Evolutionary conservation across 2,888 invertebrate genomes (phyloP), one percentile per base, ranked within the genome.

Genomic region (Craniophora ligustri): DNA sequence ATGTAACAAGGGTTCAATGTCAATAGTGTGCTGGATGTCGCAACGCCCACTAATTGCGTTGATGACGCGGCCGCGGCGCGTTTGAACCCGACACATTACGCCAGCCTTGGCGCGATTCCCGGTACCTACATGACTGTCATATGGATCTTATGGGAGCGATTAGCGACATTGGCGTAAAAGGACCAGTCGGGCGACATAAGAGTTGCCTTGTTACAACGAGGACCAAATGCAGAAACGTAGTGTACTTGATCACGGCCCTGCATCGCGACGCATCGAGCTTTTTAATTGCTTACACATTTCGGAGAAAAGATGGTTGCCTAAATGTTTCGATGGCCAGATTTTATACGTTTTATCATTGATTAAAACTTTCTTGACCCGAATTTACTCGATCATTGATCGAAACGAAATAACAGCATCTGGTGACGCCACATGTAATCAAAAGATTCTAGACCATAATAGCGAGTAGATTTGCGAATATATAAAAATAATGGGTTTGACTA

Each of bases 1-100:
- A 85, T 87, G 89, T 88, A 86, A 85, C 86, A 81, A 84, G 84
- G 82, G 89, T 88, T 92, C 91, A 92, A 91, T 92, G 92, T 92
- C 92, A 92, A 91, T 89, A 89, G 82, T 79, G 82, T 55, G 57
- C 64, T 69, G 75, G 80, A 82, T 90, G 89, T 89, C 88, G 86
- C 85, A 82, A 84, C 84, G 82, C 84, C 86, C 86, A 83, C 85
- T 90, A 90, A 91, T 92, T 92, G 90, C 75, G 78, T 60, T 72
- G 82, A 80, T 83, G 85, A 87, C 79, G 82, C 71, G 61, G 58
- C 53, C 58, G 86, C 90, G 91, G 91, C 86, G 78, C 83, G 84
- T 91, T 92, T 91, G 89, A 88, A 78, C 80, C 72, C 80, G 67
- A 83, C 88, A 85, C 87, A 83, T 85, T 85, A 84, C 78, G 61